Percentiles rank a stretch among this genome's conserved stretches.
These are phyloP conservation scores for Dynastes tityus DNA, from an alignment of 2,888 invertebrate genomes.

Conservation along the genomic window DNA sequence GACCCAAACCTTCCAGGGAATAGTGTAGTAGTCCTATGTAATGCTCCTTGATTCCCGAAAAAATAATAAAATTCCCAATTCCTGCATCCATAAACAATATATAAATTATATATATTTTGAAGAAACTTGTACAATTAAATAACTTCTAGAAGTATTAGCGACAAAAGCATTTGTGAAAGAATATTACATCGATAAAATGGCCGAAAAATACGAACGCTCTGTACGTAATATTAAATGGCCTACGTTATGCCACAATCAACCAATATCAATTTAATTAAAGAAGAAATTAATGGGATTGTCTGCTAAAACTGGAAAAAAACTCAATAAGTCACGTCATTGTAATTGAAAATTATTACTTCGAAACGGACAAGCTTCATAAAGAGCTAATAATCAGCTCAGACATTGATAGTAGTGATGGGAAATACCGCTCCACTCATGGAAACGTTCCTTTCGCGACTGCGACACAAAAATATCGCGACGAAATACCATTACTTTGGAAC, in stretches of 20 bases:
- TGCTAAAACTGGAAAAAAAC: conserved; percentile 1
- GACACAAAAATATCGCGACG: no score
- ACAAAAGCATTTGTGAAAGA: conserved; percentile 1
- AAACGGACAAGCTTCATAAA: conserved; percentile 1
- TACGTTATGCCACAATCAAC: not conserved
- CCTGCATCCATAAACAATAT: not conserved
- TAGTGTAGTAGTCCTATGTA: conserved; percentile 1
- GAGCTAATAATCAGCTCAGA: not conserved
- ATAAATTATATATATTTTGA: not conserved
- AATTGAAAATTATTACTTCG: conserved; percentile 12
- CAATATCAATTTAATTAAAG: not conserved
- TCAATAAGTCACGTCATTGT: not conserved
- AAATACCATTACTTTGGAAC: no score
- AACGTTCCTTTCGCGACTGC: no score
- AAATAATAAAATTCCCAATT: not conserved
- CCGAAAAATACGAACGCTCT: not conserved
- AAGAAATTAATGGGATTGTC: not conserved
- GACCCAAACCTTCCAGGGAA: not conserved
- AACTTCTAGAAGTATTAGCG: not conserved
- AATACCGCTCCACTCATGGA: no score
- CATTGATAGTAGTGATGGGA: not conserved
- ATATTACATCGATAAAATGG: conserved; percentile 15
- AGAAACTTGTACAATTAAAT: conserved; percentile 14
- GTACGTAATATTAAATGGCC: not conserved
- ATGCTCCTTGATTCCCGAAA: not conserved